Evolutionary conservation across 2,888 invertebrate species (phyloP), one percentile per base, ranked within the genome.

Genomic region (Lasius fuliginosus): DNA sequence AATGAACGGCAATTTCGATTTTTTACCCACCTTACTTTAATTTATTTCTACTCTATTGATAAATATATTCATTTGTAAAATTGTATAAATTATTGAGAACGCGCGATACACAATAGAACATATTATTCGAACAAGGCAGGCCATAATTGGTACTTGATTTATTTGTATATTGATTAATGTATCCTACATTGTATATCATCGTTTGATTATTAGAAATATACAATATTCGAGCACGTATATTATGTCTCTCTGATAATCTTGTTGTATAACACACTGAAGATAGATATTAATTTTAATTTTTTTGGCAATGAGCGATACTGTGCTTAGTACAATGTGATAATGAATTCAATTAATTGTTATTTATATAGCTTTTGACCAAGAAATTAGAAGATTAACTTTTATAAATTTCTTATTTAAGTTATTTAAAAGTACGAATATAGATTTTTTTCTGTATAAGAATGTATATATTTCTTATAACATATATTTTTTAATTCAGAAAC

Each of bases 151-250:
- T 86, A 82, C 60, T 79, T 67, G 69, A 69, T 86, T 89, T 85
- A 77, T 83, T 84, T 86, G 77, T 84, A 86, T 76, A 53, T 65
- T 84, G 53, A 86, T 85, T 86, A 86, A 69, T 84, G 82, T 88
- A 87, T 73, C 73, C 36, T 77, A 60, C 71, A 64, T 67, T 76
- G 71, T 85, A 68, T 83, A 82, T 81, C 82, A 83, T 58, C 58
- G 18, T 84, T 86, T 82, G 82, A 81, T 83, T 56, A 73, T 67
- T 81, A 88, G 86, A 87, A 87, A 84, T 86, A 85, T 85, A 82
- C 87, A 77, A 83, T 85, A 88, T 69, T 75, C 58, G 71, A 74
- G 81, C 71, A 77, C 67, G 79, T 83, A 82, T 53, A 53, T 53
- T 53, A 53, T 81, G 23, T 79, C 46, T 79, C 56, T 53, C 42